Percentiles rank a stretch among this genome's conserved stretches.
Conservation (phyloP, 2,797 vertebrate species). For the Micropoecilia bifurca region DNA sequence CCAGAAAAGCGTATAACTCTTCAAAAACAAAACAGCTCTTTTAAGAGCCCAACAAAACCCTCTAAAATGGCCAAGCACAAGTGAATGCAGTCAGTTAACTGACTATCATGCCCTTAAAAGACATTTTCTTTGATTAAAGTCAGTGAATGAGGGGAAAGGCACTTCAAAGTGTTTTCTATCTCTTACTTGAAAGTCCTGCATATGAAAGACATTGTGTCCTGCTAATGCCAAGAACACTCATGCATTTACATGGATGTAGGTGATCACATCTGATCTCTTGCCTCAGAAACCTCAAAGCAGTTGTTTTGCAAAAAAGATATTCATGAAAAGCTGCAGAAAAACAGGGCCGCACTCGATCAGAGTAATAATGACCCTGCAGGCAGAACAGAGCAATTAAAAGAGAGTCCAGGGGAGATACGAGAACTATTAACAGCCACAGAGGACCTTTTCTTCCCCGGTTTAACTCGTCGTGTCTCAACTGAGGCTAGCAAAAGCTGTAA, state of each 20-base stretch:
- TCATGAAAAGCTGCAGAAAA: constrained; percentile 74
- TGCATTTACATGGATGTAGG: constrained; percentile 51
- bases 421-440: constrained; percentile 81
- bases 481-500: constrained; percentile 43
- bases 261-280: constrained; percentile 64
- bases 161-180: constrained; percentile 61
- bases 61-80: constrained; percentile 14
- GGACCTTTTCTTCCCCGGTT: constrained; percentile 56
- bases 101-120: constrained; percentile 45
- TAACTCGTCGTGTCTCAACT: constrained; percentile 48
- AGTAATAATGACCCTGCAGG: constrained; percentile 81
- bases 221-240: constrained; percentile 48
- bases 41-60: constrained; percentile 13
- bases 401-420: constrained; percentile 81
- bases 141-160: constrained; percentile 32
- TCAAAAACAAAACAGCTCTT: not conserved
- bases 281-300: constrained; percentile 68
- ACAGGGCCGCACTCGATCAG: constrained; percentile 77
- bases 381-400: constrained; percentile 80
- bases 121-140: constrained; percentile 63
- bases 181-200: constrained; percentile 50
- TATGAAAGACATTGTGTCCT: constrained; percentile 58
- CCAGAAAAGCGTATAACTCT: constrained; percentile 35
- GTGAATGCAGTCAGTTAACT: constrained; percentile 45
- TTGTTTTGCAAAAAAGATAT: constrained; percentile 77